Percentiles rank a stretch among this genome's conserved stretches.
Conservation (phyloP, 2,888 invertebrate genomes). For the Himalopsyche anomala region DNA sequence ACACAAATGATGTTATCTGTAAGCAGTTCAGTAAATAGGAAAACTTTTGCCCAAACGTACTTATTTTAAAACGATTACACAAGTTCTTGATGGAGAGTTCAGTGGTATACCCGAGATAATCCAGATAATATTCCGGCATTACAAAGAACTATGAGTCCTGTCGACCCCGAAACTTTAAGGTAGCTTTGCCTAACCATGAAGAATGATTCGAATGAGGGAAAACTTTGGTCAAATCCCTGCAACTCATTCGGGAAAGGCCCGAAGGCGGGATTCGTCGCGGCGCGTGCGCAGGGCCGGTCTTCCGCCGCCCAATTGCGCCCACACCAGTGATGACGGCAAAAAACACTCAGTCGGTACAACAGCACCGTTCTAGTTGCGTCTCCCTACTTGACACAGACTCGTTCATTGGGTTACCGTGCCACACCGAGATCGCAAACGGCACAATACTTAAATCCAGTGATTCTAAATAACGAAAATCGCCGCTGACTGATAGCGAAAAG, state of each 20-base stretch:
- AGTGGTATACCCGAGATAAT: slow-evolving; percentile 10
- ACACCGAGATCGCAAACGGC: slow-evolving; percentile 29
- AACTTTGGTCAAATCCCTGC: slow-evolving; percentile 42
- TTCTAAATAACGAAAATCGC: background rate
- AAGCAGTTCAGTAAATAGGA: background rate
- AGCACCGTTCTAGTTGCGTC: slow-evolving; percentile 55
- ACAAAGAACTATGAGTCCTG: slow-evolving; percentile 40
- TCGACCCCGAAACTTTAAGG: slow-evolving; percentile 37
- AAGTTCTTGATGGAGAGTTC: slow-evolving; percentile 16
- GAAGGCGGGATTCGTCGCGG: slow-evolving; percentile 47
- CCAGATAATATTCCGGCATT: slow-evolving; percentile 22
- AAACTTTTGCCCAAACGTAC: background rate
- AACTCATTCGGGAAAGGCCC: slow-evolving; percentile 28
- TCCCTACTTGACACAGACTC: slow-evolving; percentile 35
- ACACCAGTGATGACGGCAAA: slow-evolving; percentile 43
- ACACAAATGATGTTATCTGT: background rate
- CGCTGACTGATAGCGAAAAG: slow-evolving; percentile 19
- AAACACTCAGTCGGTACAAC: slow-evolving; percentile 59
- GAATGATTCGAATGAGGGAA: slow-evolving; percentile 40
- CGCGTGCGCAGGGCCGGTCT: slow-evolving; percentile 51
- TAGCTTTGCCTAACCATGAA: slow-evolving; percentile 24
- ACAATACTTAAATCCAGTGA: background rate
- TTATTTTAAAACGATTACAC: slow-evolving; percentile 9
- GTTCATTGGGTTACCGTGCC: slow-evolving; percentile 52
- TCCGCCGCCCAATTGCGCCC: slow-evolving; percentile 18